Base-by-base conservation (phyloP, 2,113 vertebrate species). In the Hyperopisus bebe region DNA sequence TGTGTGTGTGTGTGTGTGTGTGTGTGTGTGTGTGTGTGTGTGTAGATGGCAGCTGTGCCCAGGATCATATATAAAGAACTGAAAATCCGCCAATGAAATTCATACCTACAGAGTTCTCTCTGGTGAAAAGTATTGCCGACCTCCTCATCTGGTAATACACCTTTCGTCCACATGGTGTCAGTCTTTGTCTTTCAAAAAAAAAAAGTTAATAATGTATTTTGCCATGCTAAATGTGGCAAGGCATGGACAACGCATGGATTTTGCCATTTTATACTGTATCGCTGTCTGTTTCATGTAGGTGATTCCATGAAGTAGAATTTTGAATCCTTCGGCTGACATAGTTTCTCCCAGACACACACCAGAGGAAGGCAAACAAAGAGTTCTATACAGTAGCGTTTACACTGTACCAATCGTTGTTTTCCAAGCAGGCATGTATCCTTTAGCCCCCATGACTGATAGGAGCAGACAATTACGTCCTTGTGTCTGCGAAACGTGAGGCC, bases 161-260 rank as follows among this genome's bases (percentile, higher is more conserved):
- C 1, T 9, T 3, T 24, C 11, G 53, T 6, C 92, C 96, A 94
- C 94, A 92, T 92, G 95, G 91, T 94, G 95, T 89, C 95, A 95
- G 91, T 95, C 89, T 96, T 94, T 91, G 91, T 90, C 93, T 93
- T 92, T 89, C 74, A 88, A 84, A 92, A 35, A 47, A 55, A 55
- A 53, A 53, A 55, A 27, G 27, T 47, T 2, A n/a, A 48, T 27
- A 31, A 86, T 0, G 5, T 7, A 53, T 15, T 35, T 44, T 17
- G 24, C 19, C 47, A 15, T 19, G 24, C 50, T 8, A 53, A 27
- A 9, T 24, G 35, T 31, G 21, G 35, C 24, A 42, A 85, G 15
- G 24, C 9, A 27, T 31, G 46, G n/a, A 19, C 21, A n/a, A 44
- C 15, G 46, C 17, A 27, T 19, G 35, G 21, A 31, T 90, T 91